Evolutionary conservation across 2,113 vertebrate species (phyloP).

Genomic region (Spizaetus ornatus): DNA sequence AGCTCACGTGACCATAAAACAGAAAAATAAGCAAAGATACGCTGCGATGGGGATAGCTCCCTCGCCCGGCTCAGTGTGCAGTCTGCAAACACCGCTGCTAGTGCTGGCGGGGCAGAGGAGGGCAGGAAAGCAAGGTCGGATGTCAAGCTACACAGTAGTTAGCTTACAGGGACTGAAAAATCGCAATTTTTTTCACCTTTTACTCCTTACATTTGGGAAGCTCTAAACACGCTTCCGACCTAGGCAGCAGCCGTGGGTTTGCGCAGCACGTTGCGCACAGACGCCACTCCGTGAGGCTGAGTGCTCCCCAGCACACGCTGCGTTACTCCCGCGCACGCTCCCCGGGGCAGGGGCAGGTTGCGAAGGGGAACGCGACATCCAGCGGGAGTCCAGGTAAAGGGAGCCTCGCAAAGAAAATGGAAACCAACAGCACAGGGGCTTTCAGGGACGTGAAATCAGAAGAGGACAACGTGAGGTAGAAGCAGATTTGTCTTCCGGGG

Average conservation of each 20-base stretch:
- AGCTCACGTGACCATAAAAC: background rate
- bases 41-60: background rate
- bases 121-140: background rate
- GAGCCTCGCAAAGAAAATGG: background rate
- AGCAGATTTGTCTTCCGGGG: background rate
- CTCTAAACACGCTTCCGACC: background rate
- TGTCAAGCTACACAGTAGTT: background rate
- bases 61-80: background rate
- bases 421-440: background rate
- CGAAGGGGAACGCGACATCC: background rate
- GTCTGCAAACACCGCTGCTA: background rate
- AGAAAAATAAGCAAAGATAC: background rate
- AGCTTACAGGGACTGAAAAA: background rate
- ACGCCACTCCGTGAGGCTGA: fast-evolving
- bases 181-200: background rate
- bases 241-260: background rate
- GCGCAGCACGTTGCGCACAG: background rate
- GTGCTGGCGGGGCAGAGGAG: background rate
- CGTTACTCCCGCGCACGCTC: fast-evolving
- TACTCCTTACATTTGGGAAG: background rate
- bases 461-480: background rate
- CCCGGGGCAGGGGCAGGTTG: background rate
- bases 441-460: background rate
- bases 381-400: background rate
- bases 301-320: background rate